Percentiles rank a stretch among this genome's conserved stretches.
Evolutionary conservation across 1,140 invertebrate genomes (phyloP).

Genomic region (Bombyx mori): DNA sequence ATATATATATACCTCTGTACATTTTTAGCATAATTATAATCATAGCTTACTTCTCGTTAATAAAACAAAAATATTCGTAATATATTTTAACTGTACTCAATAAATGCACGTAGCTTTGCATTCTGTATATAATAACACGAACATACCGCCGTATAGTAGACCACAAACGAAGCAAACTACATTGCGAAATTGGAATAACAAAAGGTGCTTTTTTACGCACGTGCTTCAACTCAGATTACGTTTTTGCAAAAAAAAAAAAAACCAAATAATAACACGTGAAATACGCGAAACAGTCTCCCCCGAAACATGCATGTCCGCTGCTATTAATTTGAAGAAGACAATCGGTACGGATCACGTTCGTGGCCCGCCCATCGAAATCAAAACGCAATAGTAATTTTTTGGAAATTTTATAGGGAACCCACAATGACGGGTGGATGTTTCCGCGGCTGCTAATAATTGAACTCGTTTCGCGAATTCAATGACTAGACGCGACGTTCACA

Average conservation of each 20-base stretch:
- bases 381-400: conserved; percentile 64
- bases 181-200: conserved; percentile 42
- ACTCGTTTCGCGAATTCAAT: conserved; percentile 33
- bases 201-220: conserved; percentile 44
- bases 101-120: too few species aligned
- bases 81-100: background rate
- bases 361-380: conserved; percentile 47
- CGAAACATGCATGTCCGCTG: conserved; percentile 32
- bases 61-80: background rate
- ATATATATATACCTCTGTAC: too few species aligned
- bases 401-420: conserved; percentile 54
- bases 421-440: conserved; percentile 59
- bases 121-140: too few species aligned
- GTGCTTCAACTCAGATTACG: conserved; percentile 55
- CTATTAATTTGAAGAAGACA: conserved; percentile 63
- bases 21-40: too few species aligned
- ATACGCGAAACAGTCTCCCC: conserved; percentile 31
- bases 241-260: conserved; percentile 32
- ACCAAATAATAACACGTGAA: conserved; percentile 43
- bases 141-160: too few species aligned
- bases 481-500: conserved; percentile 31
- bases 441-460: conserved; percentile 50
- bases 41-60: background rate
- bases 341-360: conserved; percentile 50
- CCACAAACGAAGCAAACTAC: background rate